Base-by-base conservation (phyloP, 2,888 invertebrate genomes). In the Dicycla oo region DNA sequence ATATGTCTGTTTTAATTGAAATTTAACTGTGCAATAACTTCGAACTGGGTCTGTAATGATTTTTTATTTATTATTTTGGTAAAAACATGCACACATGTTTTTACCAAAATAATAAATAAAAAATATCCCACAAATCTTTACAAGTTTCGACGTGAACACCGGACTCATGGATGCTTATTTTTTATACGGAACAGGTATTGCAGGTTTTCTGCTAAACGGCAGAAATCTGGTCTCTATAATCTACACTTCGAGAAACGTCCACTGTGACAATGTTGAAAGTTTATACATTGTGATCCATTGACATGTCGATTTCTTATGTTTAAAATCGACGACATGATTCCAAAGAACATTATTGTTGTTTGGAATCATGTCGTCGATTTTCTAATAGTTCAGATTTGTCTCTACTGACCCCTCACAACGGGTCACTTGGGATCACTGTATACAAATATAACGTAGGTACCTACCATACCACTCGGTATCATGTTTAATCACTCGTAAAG, bases 211-310 rank as follows among this genome's bases (percentile, higher is more conserved):
- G n/a, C 30, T 30, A 40, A 18, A 23, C 34, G 43, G 20, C 51
- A 73, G 13, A 73, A 26, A 71, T 51, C 30, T 71, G 43, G 26
- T 73, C 11, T 73, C 34, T 38, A 73, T 45, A 30, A 2, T 4
- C 3, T 26, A 18, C 8, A 53, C 34, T 23, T 23, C 51, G 13
- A 51, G 13, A 51, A 51, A 15, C 51, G 15, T 53, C 23, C 51
- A 13, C 10, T 10, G n/a, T 5, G 23, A 13, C 13, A 23, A 2
- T 45, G 58, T 20, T 60, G 20, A 2, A 5, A 60, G 23, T 43
- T 3, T 26, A 7, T 26, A 20, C 23, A 3, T 10, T 13, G 2
- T n/a, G 10, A 2, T n/a, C n/a, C 11, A 26, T 23, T 38, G 30
- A 57, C 30, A 4, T 30, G 38, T 23, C 23, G 6, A 18, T 23